Base-by-base conservation (phyloP, 2,797 vertebrate genomes). In the Setipinna tenuifilis region DNA sequence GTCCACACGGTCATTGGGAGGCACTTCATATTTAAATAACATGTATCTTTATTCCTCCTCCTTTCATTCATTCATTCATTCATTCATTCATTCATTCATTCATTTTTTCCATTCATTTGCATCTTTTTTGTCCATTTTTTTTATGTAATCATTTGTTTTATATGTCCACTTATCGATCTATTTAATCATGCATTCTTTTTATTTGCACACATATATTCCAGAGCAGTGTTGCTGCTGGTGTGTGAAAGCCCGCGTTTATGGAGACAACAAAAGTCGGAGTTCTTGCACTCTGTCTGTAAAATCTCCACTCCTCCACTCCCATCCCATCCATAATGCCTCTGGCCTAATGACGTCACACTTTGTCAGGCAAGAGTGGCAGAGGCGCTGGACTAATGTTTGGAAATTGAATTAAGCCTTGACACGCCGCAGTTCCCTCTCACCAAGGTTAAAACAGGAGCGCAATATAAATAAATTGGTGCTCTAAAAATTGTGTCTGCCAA, bases 401-500 rank as follows among this genome's bases (percentile, higher is more conserved):
- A 87, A 88, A 92, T 89, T 91, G 68, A 90, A 90, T 90, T 88
- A 87, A 80, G 59, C 81, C 84, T 78, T 2, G 75, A 85, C 84
- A 89, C 85, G 57, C 82, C 86, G 84, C 90, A 90, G 89, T 84
- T 91, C 87, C 89, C 88, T 87, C 84, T 86, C 71, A 82, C 91
- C 93, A 95, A 95, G 94, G 94, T 94, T 95, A 95, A 95, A 93
- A 92, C 86, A 88, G 89, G 90, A 91, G 92, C 28, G 82, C 85
- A 85, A 87, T 87, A 87, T 84, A 93, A 95, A 95, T 93, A 93
- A 93, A 95, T 95, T 92, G 92, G 58, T 84, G 91, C 93, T 94
- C 90, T 83, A 94, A 93, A 93, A 95, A 94, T 93, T 93, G 81
- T 54, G 81, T 88, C 94, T 94, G 94, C 92, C 93, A 94, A 95